phyloP scores from a whole-genome alignment of 1,140 invertebrate species.

The Phymastichus coffea region DNA sequence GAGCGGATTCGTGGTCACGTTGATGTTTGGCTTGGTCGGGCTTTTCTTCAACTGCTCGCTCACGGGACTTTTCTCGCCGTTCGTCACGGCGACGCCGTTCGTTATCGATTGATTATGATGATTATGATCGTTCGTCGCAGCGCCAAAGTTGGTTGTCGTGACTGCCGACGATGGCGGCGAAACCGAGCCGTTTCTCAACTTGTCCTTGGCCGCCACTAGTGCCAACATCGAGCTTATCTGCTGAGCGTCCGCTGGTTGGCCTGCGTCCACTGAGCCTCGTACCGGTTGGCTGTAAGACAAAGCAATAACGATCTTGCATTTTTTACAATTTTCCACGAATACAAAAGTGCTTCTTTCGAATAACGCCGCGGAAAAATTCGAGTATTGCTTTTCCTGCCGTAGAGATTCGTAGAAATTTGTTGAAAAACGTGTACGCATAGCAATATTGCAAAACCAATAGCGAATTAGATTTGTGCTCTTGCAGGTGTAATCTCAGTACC shows the following conservation, averaged over 20 bases:
- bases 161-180: not conserved
- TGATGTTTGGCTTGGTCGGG: conserved; percentile 58
- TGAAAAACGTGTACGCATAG: no score
- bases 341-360: no score
- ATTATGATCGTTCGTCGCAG: not conserved
- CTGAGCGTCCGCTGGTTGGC: conserved; percentile 47
- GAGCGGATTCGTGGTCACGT: conserved; percentile 65
- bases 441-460: no score
- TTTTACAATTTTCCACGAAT: no score
- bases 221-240: conserved; percentile 43
- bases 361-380: no score
- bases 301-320: no score
- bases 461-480: no score
- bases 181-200: no score
- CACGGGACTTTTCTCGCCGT: not conserved
- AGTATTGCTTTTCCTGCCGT: no score
- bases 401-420: no score
- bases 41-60: conserved; percentile 17
- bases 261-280: conserved; percentile 53
- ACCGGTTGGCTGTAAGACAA: conserved; percentile 46
- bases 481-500: no score
- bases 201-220: conserved; percentile 42
- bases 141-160: not conserved
- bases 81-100: not conserved
- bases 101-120: no score